Conservation (phyloP, 2,797 vertebrate genomes). For the Artibeus lituratus region DNA sequence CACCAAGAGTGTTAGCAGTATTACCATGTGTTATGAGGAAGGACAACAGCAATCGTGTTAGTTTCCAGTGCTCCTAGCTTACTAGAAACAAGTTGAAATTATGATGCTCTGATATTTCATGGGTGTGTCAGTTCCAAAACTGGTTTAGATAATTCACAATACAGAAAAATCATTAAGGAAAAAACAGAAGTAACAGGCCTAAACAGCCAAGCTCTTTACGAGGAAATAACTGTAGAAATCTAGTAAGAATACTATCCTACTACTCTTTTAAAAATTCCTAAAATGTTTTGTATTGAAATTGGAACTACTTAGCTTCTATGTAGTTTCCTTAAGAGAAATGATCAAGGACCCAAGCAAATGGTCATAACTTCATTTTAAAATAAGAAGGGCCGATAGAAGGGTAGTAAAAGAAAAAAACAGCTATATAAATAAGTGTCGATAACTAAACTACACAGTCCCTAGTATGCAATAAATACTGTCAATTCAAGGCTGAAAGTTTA, state of each 20-base stretch:
- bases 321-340: neutral
- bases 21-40: neutral
- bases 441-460: neutral
- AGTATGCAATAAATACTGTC: neutral
- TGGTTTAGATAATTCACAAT: neutral
- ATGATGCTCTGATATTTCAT: neutral
- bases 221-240: neutral
- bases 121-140: neutral
- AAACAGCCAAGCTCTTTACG: neutral
- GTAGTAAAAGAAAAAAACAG: neutral
- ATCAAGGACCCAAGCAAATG: neutral
- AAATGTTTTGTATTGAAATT: neutral
- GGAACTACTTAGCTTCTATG: neutral
- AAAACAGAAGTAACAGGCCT: neutral
- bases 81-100: neutral
- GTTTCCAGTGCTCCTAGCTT: neutral
- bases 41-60: neutral
- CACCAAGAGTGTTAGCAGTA: neutral
- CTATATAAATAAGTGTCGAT: neutral
- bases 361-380: constrained; percentile 12
- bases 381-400: neutral
- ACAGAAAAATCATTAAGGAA: neutral
- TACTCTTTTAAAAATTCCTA: neutral
- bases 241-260: neutral
- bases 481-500: neutral